Conservation (phyloP, 2,888 invertebrate species). For the Iselma pallidipennis region DNA sequence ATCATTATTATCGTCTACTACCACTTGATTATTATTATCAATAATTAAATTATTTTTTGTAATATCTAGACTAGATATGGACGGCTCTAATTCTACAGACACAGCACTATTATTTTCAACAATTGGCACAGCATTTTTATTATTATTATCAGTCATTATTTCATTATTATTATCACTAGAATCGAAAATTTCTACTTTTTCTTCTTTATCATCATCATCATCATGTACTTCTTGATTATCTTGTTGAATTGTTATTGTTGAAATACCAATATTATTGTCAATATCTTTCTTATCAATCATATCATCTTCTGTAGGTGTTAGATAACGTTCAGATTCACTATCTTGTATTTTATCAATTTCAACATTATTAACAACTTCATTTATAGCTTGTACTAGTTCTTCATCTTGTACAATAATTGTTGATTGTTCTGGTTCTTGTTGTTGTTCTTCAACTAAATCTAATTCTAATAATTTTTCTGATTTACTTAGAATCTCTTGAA, state of each 20-base stretch:
- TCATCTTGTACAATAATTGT: constrained; percentile 57
- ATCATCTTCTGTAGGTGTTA: constrained; percentile 66
- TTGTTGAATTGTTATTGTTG: too few relatives aligned
- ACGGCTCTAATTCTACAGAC: constrained; percentile 58
- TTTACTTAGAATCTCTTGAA: constrained; percentile 58
- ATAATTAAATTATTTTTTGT: constrained; percentile 37
- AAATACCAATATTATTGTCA: constrained; percentile 5
- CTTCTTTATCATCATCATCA: constrained; percentile 20
- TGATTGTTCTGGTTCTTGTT: constrained; percentile 16
- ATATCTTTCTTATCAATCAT: constrained; percentile 15
- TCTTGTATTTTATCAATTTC: constrained; percentile 7
- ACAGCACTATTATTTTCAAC: constrained; percentile 56
- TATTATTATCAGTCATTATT: constrained; percentile 36
- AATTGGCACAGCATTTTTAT: constrained; percentile 51
- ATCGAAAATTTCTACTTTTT: constrained; percentile 20
- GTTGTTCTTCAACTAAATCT: constrained; percentile 28
- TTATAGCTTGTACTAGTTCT: constrained; percentile 60
- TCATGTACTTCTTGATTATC: constrained; percentile 13
- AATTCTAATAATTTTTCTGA: constrained; percentile 58
- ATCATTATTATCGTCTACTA: constrained; percentile 35
- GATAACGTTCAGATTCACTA: constrained; percentile 61
- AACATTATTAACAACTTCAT: constrained; percentile 57
- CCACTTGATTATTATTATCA: constrained; percentile 21
- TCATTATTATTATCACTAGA: constrained; percentile 38
- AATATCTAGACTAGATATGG: constrained; percentile 54